Evolutionary conservation across 2,888 invertebrate species (phyloP).

Genomic region (Urechis unicinctus): DNA sequence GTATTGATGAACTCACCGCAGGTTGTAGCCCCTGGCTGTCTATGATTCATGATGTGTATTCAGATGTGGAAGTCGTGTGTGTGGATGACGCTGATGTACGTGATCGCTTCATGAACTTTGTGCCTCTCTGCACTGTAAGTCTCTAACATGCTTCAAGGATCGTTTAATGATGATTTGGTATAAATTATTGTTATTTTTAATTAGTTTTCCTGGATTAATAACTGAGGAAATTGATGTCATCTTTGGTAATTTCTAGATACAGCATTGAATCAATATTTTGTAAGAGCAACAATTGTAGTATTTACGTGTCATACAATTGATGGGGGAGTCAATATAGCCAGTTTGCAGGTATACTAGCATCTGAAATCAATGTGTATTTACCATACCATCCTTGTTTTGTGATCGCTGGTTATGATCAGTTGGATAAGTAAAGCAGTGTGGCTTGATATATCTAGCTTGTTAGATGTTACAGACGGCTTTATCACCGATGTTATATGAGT

Average conservation of each 20-base stretch:
- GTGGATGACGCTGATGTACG: slow-evolving; percentile 68
- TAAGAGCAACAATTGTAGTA: too few relatives aligned
- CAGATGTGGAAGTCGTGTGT: slow-evolving; percentile 68
- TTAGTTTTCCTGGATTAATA: not conserved
- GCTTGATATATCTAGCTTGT: not conserved
- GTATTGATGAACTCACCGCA: too few relatives aligned
- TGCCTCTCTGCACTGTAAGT: slow-evolving; percentile 38
- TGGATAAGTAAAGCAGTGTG: not conserved
- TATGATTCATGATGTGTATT: slow-evolving; percentile 10
- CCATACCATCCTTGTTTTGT: not conserved
- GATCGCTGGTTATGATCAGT: not conserved
- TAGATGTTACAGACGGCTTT: not conserved
- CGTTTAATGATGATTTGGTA: not conserved
- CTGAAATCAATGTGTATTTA: too few relatives aligned
- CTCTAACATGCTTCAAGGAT: not conserved
- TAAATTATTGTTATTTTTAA: not conserved
- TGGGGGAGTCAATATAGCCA: too few relatives aligned
- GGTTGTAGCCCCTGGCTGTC: too few relatives aligned
- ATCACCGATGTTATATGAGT: not conserved
- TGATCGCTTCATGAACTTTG: slow-evolving; percentile 56
- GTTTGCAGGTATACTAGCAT: slow-evolving; percentile 1
- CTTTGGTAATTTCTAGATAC: too few relatives aligned
- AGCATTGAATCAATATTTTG: too few relatives aligned
- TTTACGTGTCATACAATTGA: too few relatives aligned
- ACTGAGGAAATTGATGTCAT: too few relatives aligned